Evolutionary conservation across 2,797 vertebrate genomes (phyloP).

Genomic region (Loris lydekkerianus): DNA sequence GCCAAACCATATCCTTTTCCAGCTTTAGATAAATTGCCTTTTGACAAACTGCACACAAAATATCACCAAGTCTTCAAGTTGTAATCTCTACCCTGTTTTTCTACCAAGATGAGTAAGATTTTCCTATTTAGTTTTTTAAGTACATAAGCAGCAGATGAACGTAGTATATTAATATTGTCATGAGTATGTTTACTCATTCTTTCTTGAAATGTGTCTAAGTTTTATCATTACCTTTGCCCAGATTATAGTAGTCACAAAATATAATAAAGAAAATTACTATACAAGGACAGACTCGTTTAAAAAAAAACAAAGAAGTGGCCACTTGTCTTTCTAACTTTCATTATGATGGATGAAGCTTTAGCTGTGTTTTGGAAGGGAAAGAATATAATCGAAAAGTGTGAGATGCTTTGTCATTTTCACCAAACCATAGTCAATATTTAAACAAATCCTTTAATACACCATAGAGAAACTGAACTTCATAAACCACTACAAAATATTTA

Average conservation of each 20-base stretch:
- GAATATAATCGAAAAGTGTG: background rate
- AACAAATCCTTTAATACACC: constrained; percentile 27
- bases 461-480: constrained; percentile 26
- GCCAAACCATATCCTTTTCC: constrained; percentile 89
- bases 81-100: constrained; percentile 89
- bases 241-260: background rate
- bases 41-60: constrained; percentile 87
- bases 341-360: constrained; percentile 33
- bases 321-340: constrained; percentile 52
- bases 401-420: constrained; percentile 45
- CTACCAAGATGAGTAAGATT: constrained; percentile 90
- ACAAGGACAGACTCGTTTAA: background rate
- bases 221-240: constrained; percentile 61
- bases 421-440: constrained; percentile 40
- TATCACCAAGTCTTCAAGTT: constrained; percentile 84
- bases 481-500: constrained; percentile 51
- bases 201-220: constrained; percentile 69
- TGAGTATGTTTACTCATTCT: constrained; percentile 66
- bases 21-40: constrained; percentile 88
- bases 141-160: constrained; percentile 61
- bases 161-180: constrained; percentile 65
- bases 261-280: constrained; percentile 47
- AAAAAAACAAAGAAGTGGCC: constrained; percentile 33
- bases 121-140: constrained; percentile 87
- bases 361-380: background rate